Evolutionary conservation across 2,888 invertebrate species (phyloP).

Genomic region (Cataglyphis albicans): DNA sequence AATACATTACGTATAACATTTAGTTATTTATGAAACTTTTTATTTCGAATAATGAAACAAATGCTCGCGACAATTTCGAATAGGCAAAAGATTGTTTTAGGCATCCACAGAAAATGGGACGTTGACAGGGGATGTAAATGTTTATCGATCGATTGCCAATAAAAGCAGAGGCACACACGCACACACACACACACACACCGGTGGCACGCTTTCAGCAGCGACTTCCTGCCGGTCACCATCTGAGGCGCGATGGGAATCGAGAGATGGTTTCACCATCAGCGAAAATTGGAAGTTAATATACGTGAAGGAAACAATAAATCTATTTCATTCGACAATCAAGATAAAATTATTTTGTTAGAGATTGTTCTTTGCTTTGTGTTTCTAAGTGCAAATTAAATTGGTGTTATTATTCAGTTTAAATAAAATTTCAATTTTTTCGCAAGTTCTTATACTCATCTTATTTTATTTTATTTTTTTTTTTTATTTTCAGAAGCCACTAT

Average conservation of each 20-base stretch:
- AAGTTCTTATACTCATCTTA: background rate
- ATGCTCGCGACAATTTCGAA: constrained; percentile 17
- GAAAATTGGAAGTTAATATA: constrained; percentile 26
- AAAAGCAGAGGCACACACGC: constrained; percentile 74
- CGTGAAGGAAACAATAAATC: constrained; percentile 31
- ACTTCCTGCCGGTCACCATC: constrained; percentile 75
- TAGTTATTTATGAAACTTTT: background rate
- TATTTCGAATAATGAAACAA: background rate
- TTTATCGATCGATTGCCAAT: constrained; percentile 78
- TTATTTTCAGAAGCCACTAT: background rate
- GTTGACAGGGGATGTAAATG: constrained; percentile 68
- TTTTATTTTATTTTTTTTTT: background rate
- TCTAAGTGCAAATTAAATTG: background rate
- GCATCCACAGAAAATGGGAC: constrained; percentile 64
- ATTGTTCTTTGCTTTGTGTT: background rate
- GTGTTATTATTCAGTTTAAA: background rate
- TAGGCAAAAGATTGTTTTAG: constrained; percentile 31
- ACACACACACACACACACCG: constrained; percentile 25
- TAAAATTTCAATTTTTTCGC: background rate
- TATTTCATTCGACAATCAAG: constrained; percentile 9
- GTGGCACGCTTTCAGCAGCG: constrained; percentile 75
- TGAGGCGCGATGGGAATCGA: constrained; percentile 27
- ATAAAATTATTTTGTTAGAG: background rate
- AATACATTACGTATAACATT: background rate
- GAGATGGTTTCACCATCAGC: constrained; percentile 23